Evolutionary conservation across 2,888 invertebrate genomes (phyloP), one percentile per base, ranked within the genome.

Genomic region (Serripes groenlandicus): DNA sequence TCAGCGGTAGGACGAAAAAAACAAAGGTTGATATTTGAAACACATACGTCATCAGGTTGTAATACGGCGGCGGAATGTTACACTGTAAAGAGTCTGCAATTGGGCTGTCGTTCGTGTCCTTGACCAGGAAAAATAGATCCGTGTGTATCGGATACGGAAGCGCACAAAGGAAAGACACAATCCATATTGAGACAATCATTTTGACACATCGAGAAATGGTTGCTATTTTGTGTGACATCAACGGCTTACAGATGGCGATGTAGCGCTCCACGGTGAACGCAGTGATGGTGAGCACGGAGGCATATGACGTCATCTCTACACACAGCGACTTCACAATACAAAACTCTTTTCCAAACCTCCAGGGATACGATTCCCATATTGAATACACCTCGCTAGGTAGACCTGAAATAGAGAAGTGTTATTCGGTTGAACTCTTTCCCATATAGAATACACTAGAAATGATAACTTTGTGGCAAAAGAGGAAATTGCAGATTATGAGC

Each of bases 271-370:
- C 96, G 0, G 98, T 98, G 95, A 98, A 98, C 0, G 98, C 98
- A 56, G 98, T 97, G 90, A 98, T 98, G 26, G 98, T 98, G 92
- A 98, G 95, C 60, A 98, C 97, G 0, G 98, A 98, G 0, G 98
- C 98, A 94, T 98, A 98, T 0, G 97, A 97, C 0, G 98, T 97
- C 95, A 94, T 94, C 88, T 95, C 95, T 9, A 94, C 94, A 26
- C 95, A 89, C 49, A 95, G 92, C 0, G 94, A 93, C 75, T 95
- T 94, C 81, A 95, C 92, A 75, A 94, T 93, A 85, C 95, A 95
- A 82, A 95, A 94, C 37, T 93, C 89, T 78, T 94, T 92, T 0
- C 95, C 95, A 81, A 95, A 94, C 37, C 94, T 90, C 92, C 92
- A 94, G 3, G 95, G 95, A 86, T 74, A 74, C 5, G 74, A 62